Evolutionary conservation across 2,888 invertebrate genomes (phyloP).

Genomic region (Drosophila merina): DNA sequence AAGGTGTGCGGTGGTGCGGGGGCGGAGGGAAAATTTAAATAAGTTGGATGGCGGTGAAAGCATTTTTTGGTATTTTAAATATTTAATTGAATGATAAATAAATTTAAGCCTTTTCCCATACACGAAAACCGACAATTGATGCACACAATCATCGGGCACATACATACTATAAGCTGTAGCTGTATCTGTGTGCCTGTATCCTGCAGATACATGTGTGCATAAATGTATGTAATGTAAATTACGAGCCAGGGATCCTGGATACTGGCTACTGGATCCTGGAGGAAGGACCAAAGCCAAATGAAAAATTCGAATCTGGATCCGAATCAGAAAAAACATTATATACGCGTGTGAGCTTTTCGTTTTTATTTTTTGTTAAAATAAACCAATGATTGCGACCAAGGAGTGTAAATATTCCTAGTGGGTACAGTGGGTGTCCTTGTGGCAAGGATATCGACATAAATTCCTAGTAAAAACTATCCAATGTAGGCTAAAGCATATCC

Average conservation of each 20-base stretch:
- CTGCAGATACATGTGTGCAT: no score
- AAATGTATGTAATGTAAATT: neutral
- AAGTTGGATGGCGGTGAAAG: constrained; percentile 68
- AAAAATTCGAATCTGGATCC: constrained; percentile 9
- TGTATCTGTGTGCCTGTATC: no score
- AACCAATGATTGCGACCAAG: constrained; percentile 54
- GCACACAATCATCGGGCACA: constrained; percentile 10
- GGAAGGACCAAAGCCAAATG: neutral
- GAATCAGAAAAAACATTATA: constrained; percentile 11
- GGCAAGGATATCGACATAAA: no score
- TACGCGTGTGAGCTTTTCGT: neutral
- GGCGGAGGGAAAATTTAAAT: constrained; percentile 41
- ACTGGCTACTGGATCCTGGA: neutral
- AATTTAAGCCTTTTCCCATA: constrained; percentile 64
- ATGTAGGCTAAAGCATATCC: no score
- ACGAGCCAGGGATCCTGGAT: neutral
- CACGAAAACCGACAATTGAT: constrained; percentile 30
- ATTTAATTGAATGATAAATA: constrained; percentile 82
- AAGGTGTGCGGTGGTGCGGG: constrained; percentile 56
- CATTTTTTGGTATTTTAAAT: constrained; percentile 80
- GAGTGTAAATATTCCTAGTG: constrained; percentile 68
- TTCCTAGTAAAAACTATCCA: no score
- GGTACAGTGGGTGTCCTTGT: neutral
- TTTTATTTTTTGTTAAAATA: constrained; percentile 8
- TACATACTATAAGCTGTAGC: no score